Evolutionary conservation across 2,888 invertebrate species (phyloP), one percentile per base, ranked within the genome.

Genomic region (Gastracanthus pulcherrimus): DNA sequence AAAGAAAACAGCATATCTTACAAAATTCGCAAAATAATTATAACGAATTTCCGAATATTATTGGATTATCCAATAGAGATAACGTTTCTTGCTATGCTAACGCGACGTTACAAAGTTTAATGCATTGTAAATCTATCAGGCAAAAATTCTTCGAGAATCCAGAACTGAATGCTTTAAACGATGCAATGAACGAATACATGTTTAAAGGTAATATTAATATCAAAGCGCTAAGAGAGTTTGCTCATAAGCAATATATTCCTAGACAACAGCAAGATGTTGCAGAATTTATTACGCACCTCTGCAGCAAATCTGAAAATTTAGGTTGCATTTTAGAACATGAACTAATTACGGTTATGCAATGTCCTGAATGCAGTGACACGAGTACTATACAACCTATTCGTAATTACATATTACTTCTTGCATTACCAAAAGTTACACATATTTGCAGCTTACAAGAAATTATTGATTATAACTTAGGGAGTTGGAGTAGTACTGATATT

Each of bases 321-420:
- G 48, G 9, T 55, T 29, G 16, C n/a, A 70, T 70, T 55, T 70
- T 69, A 5, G n/a, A 45, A 29, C 48, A 69, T 31, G 48, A 48
- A 19, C 9, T 69, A n/a, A 2, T n/a, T 16, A 5, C 29, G 9
- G n/a, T n/a, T 16, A n/a, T n/a, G 19, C n/a, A 26, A 45, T 69
- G 48, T 41, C 9, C n/a, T 2, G 9, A 29, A n/a, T 69, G 69
- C 6, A 69, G 29, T 66, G 11, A 69, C 26, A 45, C 5, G n/a
- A 3, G 11, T 13, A 19, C 13, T 26, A 7, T 5, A 7, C 3
- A 0, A 3, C 13, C 66, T 13, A 26, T 5, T 19, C 11, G 11
- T 4, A 41, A 26, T 45, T 67, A 45, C 6, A 41, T 67, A 2
- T n/a, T n/a, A n/a, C n/a, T n/a, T n/a, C n/a, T n/a, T n/a, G n/a